Base-by-base conservation (phyloP, 2,888 invertebrate genomes). In the Eupithecia exiguata region DNA sequence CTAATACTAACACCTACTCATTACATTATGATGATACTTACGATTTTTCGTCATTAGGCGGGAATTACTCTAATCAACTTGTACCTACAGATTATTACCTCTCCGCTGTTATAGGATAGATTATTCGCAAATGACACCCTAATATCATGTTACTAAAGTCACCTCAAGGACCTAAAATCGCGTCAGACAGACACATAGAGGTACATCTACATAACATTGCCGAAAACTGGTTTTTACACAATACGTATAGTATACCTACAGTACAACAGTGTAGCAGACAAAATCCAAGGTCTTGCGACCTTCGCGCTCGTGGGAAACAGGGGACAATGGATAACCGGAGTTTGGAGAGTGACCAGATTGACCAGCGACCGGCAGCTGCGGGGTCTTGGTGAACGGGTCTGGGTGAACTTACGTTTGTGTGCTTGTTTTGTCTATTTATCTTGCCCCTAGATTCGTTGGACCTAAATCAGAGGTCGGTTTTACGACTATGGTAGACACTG, bases 271-370 rank as follows among this genome's bases (percentile, higher is more conserved):
- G 65, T 74, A 35, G 63, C 77, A 74, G 79, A 76, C 78, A 75
- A 77, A 74, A 66, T 72, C 71, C 80, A 80, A 80, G 80, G 80
- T 77, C 74, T 72, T 35, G 38, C 67, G 78, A 80, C 80, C 80
- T 80, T 78, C 78, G 67, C 63, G 70, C 53, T 69, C 80, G 80
- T 80, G 80, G 80, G 80, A 80, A 80, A 68, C 62, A 68, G 53
- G 30, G 71, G 70, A 79, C 79, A 79, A 80, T 78, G 46, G 71
- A 65, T 36, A 62, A 62, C 58, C 58, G 58, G 58, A 25, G 58
- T 58, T 58, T 14, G 25, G 58, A 58, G 58, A 58, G 25, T 58
- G 58, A 58, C 58, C 16, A 70, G 74, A 71, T 71, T 77, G 62
- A 58, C 62, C 35, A 62, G 35, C 38, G 38, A 66, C 36, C 66